Conservation (phyloP, 2,888 invertebrate genomes). For the Mechanitis messenoides region DNA sequence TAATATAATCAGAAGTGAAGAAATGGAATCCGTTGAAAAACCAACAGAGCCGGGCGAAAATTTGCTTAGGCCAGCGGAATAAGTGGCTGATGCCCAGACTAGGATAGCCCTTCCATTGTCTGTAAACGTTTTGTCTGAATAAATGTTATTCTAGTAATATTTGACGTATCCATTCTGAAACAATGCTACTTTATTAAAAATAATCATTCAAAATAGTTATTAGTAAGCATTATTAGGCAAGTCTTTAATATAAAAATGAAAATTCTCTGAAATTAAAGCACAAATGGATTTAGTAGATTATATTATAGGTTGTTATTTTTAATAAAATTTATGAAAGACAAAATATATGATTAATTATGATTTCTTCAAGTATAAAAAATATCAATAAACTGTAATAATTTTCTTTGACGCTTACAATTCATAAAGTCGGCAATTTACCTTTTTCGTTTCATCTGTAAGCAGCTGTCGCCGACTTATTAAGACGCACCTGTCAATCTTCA, state of each 20-base stretch:
- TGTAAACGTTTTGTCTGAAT: conserved; percentile 42
- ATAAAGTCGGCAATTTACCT: conserved; percentile 62
- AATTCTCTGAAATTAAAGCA: no score
- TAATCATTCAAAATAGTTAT: no score
- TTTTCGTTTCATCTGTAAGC: conserved; percentile 65
- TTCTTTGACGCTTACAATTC: conserved; percentile 35
- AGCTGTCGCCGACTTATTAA: conserved; percentile 73
- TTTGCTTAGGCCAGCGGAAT: conserved; percentile 77
- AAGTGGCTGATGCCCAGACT: conserved; percentile 62
- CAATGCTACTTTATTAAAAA: background rate
- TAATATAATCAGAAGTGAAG: conserved; percentile 77
- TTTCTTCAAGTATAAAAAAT: conserved; percentile 9
- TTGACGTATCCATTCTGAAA: conserved; percentile 17
- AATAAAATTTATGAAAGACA: background rate
- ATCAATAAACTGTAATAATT: conserved; percentile 32
- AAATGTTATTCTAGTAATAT: conserved; percentile 32
- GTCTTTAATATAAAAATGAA: no score
- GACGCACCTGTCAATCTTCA: conserved; percentile 76
- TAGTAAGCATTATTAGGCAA: no score
- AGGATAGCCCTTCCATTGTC: conserved; percentile 56
- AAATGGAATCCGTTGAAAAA: conserved; percentile 74
- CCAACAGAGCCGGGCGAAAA: conserved; percentile 69
- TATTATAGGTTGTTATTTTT: no score
- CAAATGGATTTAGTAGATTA: no score
- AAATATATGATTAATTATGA: background rate